phyloP scores from a whole-genome alignment of 2,797 vertebrate species.

The Adelosebastes latens region DNA sequence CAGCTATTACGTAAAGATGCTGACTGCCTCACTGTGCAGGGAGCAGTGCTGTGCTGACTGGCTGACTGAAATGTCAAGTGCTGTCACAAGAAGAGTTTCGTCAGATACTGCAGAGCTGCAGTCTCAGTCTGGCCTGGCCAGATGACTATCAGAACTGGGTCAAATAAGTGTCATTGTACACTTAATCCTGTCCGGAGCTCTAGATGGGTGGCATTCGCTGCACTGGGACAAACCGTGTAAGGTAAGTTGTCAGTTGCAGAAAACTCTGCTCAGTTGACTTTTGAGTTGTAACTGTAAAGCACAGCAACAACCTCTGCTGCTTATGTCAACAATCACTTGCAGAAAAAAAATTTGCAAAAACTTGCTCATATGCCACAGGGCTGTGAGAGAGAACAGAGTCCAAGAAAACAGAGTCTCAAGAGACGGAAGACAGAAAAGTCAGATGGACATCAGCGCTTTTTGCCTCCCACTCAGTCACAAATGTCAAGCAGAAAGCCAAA shows the following conservation, averaged over 20 bases:
- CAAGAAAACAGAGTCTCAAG: not conserved
- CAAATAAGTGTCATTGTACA: slow-evolving; percentile 3
- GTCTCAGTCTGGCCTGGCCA: not conserved
- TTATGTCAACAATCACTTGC: not conserved
- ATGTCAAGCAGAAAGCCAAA: not conserved
- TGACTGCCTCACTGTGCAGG: slow-evolving; percentile 26
- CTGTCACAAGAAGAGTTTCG: slow-evolving; percentile 45
- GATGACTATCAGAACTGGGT: slow-evolving; percentile 18
- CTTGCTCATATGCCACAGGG: not conserved
- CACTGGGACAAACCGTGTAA: not conserved
- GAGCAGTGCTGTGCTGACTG: slow-evolving; percentile 40
- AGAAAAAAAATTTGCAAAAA: not conserved
- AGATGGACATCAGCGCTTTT: not conserved
- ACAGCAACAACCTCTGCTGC: not conserved
- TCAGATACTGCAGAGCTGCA: slow-evolving; percentile 44
- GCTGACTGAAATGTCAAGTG: slow-evolving; percentile 60
- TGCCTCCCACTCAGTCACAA: not conserved
- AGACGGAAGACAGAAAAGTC: not conserved
- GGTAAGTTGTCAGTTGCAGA: not conserved
- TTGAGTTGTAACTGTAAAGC: not conserved
- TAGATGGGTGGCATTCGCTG: not conserved
- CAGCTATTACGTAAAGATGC: slow-evolving; percentile 60
- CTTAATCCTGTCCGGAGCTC: not conserved
- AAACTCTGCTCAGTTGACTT: not conserved
- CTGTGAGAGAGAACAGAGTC: not conserved